A percentile compares a stretch with the other conserved stretches of the same genome.
phyloP scores from a whole-genome alignment of 2,888 invertebrate species.

The Zygothrica quintamaculata region DNA sequence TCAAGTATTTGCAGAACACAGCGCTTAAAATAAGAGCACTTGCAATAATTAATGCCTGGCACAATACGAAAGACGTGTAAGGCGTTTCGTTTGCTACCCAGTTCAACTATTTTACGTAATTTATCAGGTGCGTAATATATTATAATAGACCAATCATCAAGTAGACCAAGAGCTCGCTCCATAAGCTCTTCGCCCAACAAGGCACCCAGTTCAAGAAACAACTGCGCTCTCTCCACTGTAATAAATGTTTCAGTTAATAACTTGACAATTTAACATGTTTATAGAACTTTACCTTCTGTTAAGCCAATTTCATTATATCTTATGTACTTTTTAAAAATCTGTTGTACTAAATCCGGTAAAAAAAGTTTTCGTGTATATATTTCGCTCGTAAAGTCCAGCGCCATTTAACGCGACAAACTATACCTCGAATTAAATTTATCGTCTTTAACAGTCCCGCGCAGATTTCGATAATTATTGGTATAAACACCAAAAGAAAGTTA shows the following conservation, averaged over 20 bases:
- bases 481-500: too few species aligned
- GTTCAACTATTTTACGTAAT: constrained; percentile 28
- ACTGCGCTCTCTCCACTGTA: constrained; percentile 82
- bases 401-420: too few species aligned
- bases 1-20: constrained; percentile 85
- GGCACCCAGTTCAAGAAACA: constrained; percentile 86
- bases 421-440: too few species aligned
- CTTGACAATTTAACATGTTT: not conserved
- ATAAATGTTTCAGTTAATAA: not conserved
- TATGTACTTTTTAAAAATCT: constrained; percentile 46
- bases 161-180: constrained; percentile 87
- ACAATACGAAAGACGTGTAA: constrained; percentile 87
- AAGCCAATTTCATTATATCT: constrained; percentile 1
- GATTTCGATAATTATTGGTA: constrained; percentile 1
- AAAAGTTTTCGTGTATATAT: constrained; percentile 20
- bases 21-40: constrained; percentile 87
- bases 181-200: constrained; percentile 86
- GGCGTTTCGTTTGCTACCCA: constrained; percentile 77
- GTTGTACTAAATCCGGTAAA: constrained; percentile 39
- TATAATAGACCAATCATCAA: constrained; percentile 86
- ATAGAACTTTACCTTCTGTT: constrained; percentile 14
- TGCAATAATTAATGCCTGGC: constrained; percentile 88
- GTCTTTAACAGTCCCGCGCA: constrained; percentile 9
- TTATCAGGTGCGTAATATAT: constrained; percentile 84
- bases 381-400: constrained; percentile 20